phyloP scores from a whole-genome alignment of 2,113 vertebrate species.

The Brachirus orientalis region DNA sequence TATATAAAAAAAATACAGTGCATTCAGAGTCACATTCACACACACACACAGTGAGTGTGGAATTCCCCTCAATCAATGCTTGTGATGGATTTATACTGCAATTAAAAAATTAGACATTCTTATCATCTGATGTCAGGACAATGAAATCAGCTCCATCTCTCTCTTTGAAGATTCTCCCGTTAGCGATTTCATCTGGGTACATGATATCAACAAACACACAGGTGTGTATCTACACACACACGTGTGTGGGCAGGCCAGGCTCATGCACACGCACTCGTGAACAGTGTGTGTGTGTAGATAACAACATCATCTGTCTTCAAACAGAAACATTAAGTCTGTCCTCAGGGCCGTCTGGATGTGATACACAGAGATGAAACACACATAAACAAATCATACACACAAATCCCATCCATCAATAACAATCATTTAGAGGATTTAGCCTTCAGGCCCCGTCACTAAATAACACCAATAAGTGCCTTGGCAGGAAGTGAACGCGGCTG shows the following conservation, averaged over 20 bases:
- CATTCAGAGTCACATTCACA: neutral
- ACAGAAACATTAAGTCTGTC: constrained; percentile 52
- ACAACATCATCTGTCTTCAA: constrained; percentile 51
- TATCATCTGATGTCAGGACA: constrained; percentile 26
- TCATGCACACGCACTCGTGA: constrained; percentile 4
- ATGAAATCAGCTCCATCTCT: constrained; percentile 28
- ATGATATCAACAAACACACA: constrained; percentile 40
- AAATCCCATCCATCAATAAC: constrained; percentile 66
- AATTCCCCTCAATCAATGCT: constrained; percentile 59
- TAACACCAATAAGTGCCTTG: constrained; percentile 60
- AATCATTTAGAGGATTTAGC: constrained; percentile 62
- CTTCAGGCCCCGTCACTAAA: constrained; percentile 63
- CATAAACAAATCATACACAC: constrained; percentile 64
- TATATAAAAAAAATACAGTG: no score
- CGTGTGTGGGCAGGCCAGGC: constrained; percentile 21
- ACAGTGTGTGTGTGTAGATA: constrained; percentile 29
- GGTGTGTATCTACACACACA: constrained; percentile 18
- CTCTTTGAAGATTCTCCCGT: constrained; percentile 46
- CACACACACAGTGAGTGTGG: constrained; percentile 42
- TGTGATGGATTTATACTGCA: constrained; percentile 54
- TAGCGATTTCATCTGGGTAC: constrained; percentile 37
- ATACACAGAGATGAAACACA: constrained; percentile 54
- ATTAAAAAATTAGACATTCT: constrained; percentile 32
- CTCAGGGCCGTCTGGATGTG: constrained; percentile 55
- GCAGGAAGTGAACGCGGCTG: constrained; percentile 49